These are phyloP conservation scores for Cataglyphis livida DNA, from an alignment of 2,888 invertebrate genomes.

Conservation along the genomic window DNA sequence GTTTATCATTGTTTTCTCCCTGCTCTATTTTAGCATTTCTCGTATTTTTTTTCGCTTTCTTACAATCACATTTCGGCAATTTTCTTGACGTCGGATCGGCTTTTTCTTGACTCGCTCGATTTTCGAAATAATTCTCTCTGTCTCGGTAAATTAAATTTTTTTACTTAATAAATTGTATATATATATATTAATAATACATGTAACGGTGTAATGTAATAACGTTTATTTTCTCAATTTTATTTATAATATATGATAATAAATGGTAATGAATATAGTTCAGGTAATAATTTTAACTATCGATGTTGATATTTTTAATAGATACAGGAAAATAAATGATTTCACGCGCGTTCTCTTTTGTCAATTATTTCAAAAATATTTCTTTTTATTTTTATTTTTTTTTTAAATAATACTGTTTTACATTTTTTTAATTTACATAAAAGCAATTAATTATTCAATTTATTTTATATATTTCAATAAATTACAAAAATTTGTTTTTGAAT, in stretches of 20 bases:
- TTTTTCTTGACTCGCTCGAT: background rate
- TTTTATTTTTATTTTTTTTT: background rate
- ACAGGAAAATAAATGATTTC: constrained; percentile 13
- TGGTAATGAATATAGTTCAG: background rate
- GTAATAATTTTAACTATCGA: constrained; percentile 24
- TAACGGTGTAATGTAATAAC: background rate
- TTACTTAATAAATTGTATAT: background rate
- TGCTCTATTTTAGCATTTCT: background rate
- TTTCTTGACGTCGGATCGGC: background rate
- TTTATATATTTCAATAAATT: background rate
- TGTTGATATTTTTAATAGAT: constrained; percentile 15
- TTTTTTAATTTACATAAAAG: background rate
- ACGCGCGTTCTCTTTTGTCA: background rate
- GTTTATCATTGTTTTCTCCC: background rate
- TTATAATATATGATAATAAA: constrained; percentile 23
- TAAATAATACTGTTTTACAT: background rate
- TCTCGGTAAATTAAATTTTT: background rate
- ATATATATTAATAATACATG: background rate
- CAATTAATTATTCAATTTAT: constrained; percentile 32
- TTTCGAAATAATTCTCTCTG: background rate
- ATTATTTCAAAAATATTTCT: constrained; percentile 3
- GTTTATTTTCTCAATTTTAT: constrained; percentile 4
- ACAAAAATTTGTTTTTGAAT: background rate
- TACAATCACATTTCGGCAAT: background rate
- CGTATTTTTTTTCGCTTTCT: constrained; percentile 16